These are phyloP conservation scores for Crocuta crocuta DNA, from an alignment of 2,113 vertebrate species.

Conservation along the genomic window DNA sequence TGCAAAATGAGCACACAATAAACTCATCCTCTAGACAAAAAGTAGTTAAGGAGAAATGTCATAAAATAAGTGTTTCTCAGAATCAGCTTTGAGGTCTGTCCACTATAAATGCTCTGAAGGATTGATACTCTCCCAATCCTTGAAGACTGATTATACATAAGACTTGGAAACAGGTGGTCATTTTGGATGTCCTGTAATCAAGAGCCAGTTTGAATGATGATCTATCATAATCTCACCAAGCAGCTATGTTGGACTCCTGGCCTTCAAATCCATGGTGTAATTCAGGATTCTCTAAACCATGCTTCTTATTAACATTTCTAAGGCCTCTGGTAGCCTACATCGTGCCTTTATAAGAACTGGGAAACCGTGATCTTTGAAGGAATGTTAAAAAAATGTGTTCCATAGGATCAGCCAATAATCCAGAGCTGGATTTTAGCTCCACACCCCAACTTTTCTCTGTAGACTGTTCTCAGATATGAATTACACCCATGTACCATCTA, in stretches of 20 bases:
- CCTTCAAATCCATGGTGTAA: neutral
- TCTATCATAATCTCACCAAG: neutral
- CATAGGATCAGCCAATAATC: neutral
- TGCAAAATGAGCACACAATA: neutral
- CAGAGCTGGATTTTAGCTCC: neutral
- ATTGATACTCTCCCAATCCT: neutral
- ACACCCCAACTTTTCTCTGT: neutral
- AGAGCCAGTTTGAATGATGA: neutral
- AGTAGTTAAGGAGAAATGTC: neutral
- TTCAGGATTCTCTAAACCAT: neutral
- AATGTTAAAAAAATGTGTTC: neutral
- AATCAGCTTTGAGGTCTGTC: neutral
- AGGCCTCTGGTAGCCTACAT: neutral
- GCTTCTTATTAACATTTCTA: neutral
- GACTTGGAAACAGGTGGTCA: neutral
- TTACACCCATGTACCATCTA: rapidly evolving
- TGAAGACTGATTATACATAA: neutral
- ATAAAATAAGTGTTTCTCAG: neutral
- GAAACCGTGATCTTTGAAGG: neutral
- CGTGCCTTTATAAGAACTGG: neutral
- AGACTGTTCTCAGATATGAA: neutral
- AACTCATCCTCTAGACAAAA: neutral
- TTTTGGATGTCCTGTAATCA: neutral
- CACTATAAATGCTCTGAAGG: neutral
- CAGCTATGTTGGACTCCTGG: neutral